Base-by-base conservation (phyloP, 2,113 vertebrate genomes). In the Stigmatopora nigra region DNA sequence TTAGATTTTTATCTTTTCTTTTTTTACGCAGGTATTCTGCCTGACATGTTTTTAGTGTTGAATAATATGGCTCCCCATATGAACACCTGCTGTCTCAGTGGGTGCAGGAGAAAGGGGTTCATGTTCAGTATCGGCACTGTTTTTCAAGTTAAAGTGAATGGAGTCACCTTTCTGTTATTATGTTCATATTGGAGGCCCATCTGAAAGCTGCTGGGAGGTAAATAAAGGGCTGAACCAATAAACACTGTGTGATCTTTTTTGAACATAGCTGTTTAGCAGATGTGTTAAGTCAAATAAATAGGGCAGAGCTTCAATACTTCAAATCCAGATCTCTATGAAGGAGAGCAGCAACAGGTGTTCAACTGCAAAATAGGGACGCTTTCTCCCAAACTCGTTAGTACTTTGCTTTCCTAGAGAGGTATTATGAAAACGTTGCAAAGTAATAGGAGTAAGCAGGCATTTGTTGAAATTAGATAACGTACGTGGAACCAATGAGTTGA, bases 211-310 rank as follows among this genome's bases (percentile, higher is more conserved):
- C 61, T 55, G 44, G 59, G 62, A 73, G 45, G 58, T 46, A 70
- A 69, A 72, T 63, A 75, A 64, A 58, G 67, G 41, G 17, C 31
- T 68, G 25, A 35, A 12, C 84, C 72, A 82, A 86, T 58, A 87
- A 85, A 83, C 81, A 78, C 15, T 31, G 66, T 82, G 56, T 69
- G 73, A 80, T 83, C 76, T 82, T n/a, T 63, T 35, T 53, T 64
- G 59, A 65, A 61, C 63, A 25, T 51, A 48, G 44, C 59, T 82
- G 67, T 86, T 80, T 81, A 75, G 76, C 86, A 87, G 83, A 81
- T 86, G 86, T 78, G 73, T 83, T 19, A 83, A 76, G 66, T 60
- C 74, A 85, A 86, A 89, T 71, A 87, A 87, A 85, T 67, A 87
- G 1, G 48, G 68, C 22, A 31, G 25, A 65, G 67, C 25, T 31